Evolutionary conservation across 2,113 vertebrate species (phyloP).

Genomic region (Sphaerodactylus townsendi): DNA sequence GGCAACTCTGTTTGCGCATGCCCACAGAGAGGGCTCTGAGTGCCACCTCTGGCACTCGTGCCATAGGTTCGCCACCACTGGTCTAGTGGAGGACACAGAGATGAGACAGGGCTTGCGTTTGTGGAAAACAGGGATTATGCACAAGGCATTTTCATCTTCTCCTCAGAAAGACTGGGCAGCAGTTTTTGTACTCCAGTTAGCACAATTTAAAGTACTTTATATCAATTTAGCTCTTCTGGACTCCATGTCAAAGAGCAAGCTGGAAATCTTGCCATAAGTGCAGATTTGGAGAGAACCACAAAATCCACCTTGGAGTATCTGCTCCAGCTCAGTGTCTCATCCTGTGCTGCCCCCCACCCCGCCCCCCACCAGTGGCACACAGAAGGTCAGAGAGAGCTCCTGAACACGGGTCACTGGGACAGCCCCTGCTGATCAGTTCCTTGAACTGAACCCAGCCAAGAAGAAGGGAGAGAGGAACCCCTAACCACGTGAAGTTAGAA

Average conservation of each 20-base stretch:
- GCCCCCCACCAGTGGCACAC: not conserved
- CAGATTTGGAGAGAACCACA: not conserved
- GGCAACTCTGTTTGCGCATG: too few species aligned
- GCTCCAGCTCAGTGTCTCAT: too few species aligned
- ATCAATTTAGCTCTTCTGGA: not conserved
- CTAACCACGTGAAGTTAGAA: not conserved
- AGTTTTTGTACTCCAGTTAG: too few species aligned
- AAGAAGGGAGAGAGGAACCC: too few species aligned
- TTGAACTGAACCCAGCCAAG: not conserved
- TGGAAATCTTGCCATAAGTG: not conserved
- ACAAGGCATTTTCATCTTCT: not conserved
- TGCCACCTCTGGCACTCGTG: too few species aligned
- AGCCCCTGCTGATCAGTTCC: not conserved
- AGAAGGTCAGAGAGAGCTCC: not conserved
- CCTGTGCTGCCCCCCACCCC: too few species aligned
- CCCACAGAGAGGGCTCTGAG: too few species aligned
- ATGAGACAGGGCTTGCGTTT: too few species aligned
- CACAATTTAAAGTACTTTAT: not conserved
- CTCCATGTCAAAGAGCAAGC: not conserved
- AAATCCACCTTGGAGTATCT: not conserved
- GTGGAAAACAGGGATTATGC: not conserved
- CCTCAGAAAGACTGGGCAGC: not conserved
- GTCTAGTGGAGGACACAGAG: not conserved
- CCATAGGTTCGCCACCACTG: too few species aligned
- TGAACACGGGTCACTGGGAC: not conserved